Conservation (phyloP, 2,888 invertebrate species). For the Xylota sylvarum region DNA sequence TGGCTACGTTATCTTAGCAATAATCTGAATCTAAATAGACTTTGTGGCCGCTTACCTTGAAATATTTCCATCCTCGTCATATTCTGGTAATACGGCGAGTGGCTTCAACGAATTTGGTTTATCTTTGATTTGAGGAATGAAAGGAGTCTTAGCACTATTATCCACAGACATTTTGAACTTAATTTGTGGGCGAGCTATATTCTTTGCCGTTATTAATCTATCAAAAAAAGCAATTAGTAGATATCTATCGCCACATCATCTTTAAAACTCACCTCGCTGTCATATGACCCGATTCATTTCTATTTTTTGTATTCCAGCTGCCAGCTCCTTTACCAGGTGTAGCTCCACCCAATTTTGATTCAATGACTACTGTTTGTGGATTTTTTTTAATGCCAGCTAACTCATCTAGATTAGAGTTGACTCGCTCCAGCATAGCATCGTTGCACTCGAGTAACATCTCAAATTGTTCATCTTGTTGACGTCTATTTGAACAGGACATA, state of each 20-base stretch:
- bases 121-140: conserved; percentile 92
- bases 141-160: conserved; percentile 90
- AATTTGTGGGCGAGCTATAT: conserved; percentile 92
- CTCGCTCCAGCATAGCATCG: conserved; percentile 92
- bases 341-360: conserved; percentile 80
- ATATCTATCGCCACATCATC: background rate
- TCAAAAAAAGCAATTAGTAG: background rate
- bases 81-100: conserved; percentile 90
- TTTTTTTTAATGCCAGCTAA: conserved; percentile 87
- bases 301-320: conserved; percentile 86
- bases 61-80: conserved; percentile 87
- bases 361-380: conserved; percentile 85
- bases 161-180: conserved; percentile 94
- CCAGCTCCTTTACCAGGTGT: conserved; percentile 83
- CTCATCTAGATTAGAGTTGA: conserved; percentile 90
- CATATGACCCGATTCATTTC: conserved; percentile 77
- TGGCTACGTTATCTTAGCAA: too few species aligned
- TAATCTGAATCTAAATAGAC: too few species aligned
- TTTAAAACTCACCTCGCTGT: conserved; percentile 78
- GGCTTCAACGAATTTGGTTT: conserved; percentile 96
- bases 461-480: conserved; percentile 88
- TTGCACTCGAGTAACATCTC: conserved; percentile 93
- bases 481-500: conserved; percentile 78
- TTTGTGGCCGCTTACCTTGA: conserved; percentile 83
- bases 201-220: conserved; percentile 89